phyloP scores from a whole-genome alignment of 2,888 invertebrate genomes.

The Dyspetes luteomarginatus region DNA sequence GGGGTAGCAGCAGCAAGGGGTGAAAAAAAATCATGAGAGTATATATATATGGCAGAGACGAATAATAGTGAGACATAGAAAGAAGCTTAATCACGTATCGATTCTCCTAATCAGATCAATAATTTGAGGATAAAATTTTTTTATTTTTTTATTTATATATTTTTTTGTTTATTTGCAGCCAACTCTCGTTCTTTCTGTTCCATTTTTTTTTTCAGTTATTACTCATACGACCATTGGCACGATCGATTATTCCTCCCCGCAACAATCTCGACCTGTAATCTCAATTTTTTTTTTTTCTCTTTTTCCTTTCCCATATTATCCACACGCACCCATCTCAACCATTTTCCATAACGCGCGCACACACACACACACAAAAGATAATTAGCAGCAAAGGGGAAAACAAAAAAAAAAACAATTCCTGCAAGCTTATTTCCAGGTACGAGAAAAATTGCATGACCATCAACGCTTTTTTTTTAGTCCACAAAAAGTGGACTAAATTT shows the following conservation, averaged over 20 bases:
- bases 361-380: not conserved
- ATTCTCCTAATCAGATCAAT: slow-evolving; percentile 71
- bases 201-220: not conserved
- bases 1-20: slow-evolving; percentile 7
- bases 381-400: not conserved
- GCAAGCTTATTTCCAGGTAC: not conserved
- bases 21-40: not conserved
- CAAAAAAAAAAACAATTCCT: not conserved
- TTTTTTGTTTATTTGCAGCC: slow-evolving; percentile 18
- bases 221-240: not conserved
- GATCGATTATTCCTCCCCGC: slow-evolving; percentile 19
- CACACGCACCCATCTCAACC: slow-evolving; percentile 19
- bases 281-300: not conserved
- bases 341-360: not conserved
- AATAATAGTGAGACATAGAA: slow-evolving; percentile 64
- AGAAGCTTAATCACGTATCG: slow-evolving; percentile 65
- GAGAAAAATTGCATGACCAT: too few species aligned
- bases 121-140: slow-evolving; percentile 62
- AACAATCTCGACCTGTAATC: slow-evolving; percentile 18
- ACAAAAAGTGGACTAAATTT: too few species aligned
- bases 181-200: slow-evolving; percentile 9
- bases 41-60: not conserved
- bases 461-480: too few species aligned
- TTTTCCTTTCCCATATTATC: slow-evolving; percentile 7
- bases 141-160: slow-evolving; percentile 27